These are phyloP conservation scores for Heterotilapia buettikoferi DNA, from an alignment of 2,113 vertebrate species.

Conservation along the genomic window DNA sequence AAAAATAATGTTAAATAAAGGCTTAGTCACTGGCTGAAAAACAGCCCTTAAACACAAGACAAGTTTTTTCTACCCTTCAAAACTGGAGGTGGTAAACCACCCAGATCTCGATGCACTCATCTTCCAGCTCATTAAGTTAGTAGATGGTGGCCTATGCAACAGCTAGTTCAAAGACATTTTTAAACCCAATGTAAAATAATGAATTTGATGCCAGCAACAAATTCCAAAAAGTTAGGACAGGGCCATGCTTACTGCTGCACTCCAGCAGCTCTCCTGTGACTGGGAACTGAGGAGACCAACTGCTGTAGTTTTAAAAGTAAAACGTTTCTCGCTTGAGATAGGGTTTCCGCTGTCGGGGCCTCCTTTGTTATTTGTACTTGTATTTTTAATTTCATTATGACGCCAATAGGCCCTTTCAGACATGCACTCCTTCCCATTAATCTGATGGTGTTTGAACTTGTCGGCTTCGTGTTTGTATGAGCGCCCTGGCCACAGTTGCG, in stretches of 20 bases:
- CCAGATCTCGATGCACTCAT: not conserved
- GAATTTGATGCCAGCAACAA: not conserved
- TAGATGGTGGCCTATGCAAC: not conserved
- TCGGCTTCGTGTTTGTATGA: not conserved
- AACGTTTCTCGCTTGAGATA: not conserved
- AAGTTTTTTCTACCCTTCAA: not conserved
- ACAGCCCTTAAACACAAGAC: not conserved
- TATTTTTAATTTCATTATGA: not conserved
- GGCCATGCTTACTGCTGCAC: not conserved
- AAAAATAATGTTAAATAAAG: not conserved
- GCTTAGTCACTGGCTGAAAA: not conserved
- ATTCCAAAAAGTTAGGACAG: not conserved
- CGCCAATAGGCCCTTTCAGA: not conserved
- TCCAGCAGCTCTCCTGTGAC: not conserved
- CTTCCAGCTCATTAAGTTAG: not conserved
- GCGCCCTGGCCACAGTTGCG: not conserved
- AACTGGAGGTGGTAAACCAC: not conserved
- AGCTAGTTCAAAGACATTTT: not conserved
- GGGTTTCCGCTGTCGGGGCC: not conserved
- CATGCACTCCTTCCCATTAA: not conserved
- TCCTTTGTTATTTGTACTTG: not conserved
- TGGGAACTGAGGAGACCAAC: not conserved
- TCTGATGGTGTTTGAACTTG: not conserved
- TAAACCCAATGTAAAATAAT: not conserved
- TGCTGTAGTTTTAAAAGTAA: not conserved